Percentiles rank a stretch among this genome's conserved stretches.
Evolutionary conservation across 1,140 invertebrate genomes (phyloP).

Genomic region (Drosophila tsacasi): DNA sequence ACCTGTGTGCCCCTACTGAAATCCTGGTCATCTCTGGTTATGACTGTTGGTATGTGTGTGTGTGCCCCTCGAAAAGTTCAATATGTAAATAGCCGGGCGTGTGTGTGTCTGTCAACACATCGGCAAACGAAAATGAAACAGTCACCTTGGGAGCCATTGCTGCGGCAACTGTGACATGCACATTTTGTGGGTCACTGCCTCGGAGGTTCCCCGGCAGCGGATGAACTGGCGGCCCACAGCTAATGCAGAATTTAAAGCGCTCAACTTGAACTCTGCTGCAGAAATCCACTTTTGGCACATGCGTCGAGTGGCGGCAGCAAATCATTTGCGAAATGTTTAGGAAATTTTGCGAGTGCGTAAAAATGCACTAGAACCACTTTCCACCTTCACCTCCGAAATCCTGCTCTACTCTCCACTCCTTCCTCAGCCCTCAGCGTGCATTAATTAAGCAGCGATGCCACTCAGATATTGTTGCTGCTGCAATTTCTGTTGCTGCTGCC

Average conservation of each 20-base stretch:
- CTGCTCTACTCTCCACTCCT: background rate
- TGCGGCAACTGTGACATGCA: conserved; percentile 69
- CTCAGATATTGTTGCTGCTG: conserved; percentile 35
- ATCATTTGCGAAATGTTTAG: conserved; percentile 48
- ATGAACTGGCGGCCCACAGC: conserved; percentile 29
- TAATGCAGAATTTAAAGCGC: conserved; percentile 52
- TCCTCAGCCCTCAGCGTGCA: conserved; percentile 16
- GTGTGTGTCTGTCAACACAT: conserved; percentile 74
- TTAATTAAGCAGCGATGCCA: conserved; percentile 74
- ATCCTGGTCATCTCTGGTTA: conserved; percentile 14
- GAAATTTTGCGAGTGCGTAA: conserved; percentile 33
- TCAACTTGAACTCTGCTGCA: conserved; percentile 36
- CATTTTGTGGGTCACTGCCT: conserved; percentile 72
- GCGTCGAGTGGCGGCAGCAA: conserved; percentile 23
- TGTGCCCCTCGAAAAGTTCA: conserved; percentile 38
- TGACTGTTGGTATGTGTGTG: conserved; percentile 24
- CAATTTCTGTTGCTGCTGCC: conserved; percentile 14
- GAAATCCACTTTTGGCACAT: conserved; percentile 38
- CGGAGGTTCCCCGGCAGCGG: conserved; percentile 12
- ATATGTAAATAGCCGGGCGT: conserved; percentile 48
- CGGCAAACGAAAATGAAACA: conserved; percentile 77
- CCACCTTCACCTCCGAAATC: background rate
- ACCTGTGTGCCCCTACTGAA: too few relatives aligned
- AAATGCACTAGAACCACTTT: conserved; percentile 29
- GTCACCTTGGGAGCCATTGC: conserved; percentile 79